Evolutionary conservation across 2,797 vertebrate genomes (phyloP).

Genomic region (Botia kubotai): DNA sequence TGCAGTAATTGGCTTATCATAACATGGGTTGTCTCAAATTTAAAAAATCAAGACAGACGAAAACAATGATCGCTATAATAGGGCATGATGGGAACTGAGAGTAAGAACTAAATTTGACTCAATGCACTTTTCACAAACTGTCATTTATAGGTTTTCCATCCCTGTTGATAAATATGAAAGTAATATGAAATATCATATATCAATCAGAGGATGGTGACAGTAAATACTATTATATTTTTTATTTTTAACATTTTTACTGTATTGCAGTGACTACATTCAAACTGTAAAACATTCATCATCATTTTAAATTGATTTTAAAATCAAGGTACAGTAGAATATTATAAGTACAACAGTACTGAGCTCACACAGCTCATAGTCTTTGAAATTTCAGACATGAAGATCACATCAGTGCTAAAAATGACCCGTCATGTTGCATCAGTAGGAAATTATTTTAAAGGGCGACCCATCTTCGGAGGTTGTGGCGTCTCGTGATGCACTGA

Average conservation of each 20-base stretch:
- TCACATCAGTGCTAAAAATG: not conserved
- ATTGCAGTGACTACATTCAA: slow-evolving; percentile 22
- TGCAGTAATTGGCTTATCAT: no score
- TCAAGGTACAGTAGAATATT: not conserved
- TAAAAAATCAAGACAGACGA: no score
- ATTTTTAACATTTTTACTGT: not conserved
- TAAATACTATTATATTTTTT: not conserved
- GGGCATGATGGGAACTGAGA: no score
- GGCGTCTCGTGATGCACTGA: slow-evolving; percentile 71
- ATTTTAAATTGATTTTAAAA: slow-evolving; percentile 18
- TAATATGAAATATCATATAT: not conserved
- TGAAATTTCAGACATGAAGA: slow-evolving; percentile 21
- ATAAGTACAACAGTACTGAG: not conserved
- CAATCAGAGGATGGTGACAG: not conserved
- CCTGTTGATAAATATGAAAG: not conserved
- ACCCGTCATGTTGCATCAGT: not conserved
- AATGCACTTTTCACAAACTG: no score
- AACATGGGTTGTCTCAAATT: no score
- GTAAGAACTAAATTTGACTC: no score
- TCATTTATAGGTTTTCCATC: not conserved
- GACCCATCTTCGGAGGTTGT: slow-evolving; percentile 66
- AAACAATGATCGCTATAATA: no score
- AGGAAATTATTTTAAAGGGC: slow-evolving; percentile 72
- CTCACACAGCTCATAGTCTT: slow-evolving; percentile 4
- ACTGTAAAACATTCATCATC: slow-evolving; percentile 21